These are phyloP conservation scores for Nasonia oneida DNA, from an alignment of 2,888 invertebrate species.

Conservation along the genomic window DNA sequence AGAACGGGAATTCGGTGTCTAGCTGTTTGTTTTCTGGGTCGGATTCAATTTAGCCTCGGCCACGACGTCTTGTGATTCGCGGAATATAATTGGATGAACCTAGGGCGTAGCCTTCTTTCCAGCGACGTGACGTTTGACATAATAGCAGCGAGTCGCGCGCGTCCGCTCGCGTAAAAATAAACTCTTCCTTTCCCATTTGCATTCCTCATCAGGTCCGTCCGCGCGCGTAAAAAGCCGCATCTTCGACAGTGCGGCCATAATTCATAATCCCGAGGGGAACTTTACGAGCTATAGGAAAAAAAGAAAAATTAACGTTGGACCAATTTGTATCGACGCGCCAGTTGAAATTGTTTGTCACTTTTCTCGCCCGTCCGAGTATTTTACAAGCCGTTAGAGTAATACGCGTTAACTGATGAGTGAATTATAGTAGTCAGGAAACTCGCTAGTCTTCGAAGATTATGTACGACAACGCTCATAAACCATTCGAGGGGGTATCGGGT, in stretches of 20 bases:
- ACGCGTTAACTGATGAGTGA: conserved; percentile 44
- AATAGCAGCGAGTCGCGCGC: conserved; percentile 64
- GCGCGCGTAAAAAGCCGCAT: conserved; percentile 5
- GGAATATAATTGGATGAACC: conserved; percentile 72
- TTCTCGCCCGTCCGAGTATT: not conserved
- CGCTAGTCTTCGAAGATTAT: conserved; percentile 30
- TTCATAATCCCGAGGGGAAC: conserved; percentile 45
- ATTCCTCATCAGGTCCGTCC: conserved; percentile 30
- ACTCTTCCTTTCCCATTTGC: conserved; percentile 60
- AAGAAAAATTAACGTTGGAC: not conserved
- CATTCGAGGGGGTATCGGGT: conserved; percentile 73
- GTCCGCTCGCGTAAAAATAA: conserved; percentile 1
- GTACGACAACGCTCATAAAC: conserved; percentile 66
- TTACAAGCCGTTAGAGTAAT: not conserved
- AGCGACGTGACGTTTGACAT: conserved; percentile 70
- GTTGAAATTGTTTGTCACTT: conserved; percentile 1
- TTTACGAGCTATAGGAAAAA: conserved; percentile 22
- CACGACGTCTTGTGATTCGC: conserved; percentile 70
- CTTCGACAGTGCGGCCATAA: conserved; percentile 48
- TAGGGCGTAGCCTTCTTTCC: conserved; percentile 53
- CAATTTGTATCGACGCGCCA: not conserved
- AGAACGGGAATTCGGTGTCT: conserved; percentile 43
- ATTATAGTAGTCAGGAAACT: conserved; percentile 6
- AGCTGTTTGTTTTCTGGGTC: conserved; percentile 70
- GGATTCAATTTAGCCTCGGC: conserved; percentile 74